Evolutionary conservation across 2,113 vertebrate genomes (phyloP).

Genomic region (Amblyornis subalaris): DNA sequence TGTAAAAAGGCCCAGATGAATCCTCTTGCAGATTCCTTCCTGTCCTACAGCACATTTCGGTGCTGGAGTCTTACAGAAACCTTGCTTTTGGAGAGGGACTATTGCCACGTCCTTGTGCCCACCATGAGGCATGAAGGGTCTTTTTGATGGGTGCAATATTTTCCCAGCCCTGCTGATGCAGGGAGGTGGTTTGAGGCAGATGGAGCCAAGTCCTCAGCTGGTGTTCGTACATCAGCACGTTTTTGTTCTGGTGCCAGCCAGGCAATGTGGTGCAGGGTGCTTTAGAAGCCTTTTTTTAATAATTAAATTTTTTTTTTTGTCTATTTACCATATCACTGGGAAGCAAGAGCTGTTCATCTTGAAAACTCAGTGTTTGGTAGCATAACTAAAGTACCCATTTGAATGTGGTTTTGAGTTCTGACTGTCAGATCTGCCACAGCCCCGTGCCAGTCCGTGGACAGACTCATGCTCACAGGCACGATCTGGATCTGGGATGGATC

Average conservation of each 20-base stretch:
- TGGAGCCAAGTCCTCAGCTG: background rate
- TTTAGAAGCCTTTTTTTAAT: background rate
- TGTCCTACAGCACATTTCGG: background rate
- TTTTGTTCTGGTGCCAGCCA: background rate
- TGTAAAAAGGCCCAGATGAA: background rate
- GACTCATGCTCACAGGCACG: background rate
- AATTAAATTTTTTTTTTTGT: background rate
- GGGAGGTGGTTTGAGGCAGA: background rate
- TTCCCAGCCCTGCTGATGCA: background rate
- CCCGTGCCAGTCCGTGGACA: rapidly evolving
- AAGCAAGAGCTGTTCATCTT: background rate
- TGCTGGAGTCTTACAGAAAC: background rate
- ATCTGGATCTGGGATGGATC: background rate
- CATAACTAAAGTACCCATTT: background rate
- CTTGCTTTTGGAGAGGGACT: background rate
- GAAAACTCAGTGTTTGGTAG: background rate
- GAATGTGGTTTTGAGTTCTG: background rate
- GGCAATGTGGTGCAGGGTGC: background rate
- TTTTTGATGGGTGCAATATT: background rate
- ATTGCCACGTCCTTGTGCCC: background rate
- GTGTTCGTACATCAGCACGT: background rate
- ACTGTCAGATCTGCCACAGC: background rate
- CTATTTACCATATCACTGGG: background rate
- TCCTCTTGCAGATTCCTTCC: background rate
- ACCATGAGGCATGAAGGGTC: background rate